These are phyloP conservation scores for Drosophila quadrilineata DNA, from an alignment of 1,140 invertebrate species.

Conservation along the genomic window DNA sequence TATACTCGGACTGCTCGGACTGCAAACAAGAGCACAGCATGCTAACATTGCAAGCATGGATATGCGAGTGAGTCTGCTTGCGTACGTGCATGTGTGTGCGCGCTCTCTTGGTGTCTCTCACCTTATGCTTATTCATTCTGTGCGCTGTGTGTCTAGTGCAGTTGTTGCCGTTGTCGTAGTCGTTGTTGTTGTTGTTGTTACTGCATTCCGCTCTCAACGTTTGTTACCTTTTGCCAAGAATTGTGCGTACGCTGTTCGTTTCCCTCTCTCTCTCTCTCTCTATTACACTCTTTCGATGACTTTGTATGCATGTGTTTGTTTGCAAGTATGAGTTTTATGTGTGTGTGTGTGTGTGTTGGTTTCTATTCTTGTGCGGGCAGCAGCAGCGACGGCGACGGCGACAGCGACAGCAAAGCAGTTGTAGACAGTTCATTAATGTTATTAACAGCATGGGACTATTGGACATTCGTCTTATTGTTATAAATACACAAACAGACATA, in stretches of 20 bases:
- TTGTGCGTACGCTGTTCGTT: constrained; percentile 48
- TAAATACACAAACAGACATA: too few relatives aligned
- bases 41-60: constrained; percentile 14
- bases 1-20: too few relatives aligned
- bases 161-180: constrained; percentile 10
- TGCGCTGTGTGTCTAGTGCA: background rate
- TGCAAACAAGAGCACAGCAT: constrained; percentile 26
- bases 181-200: constrained; percentile 39
- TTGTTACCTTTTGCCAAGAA: constrained; percentile 66
- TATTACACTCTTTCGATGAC: too few relatives aligned
- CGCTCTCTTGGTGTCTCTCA: background rate
- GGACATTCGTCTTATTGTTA: constrained; percentile 6
- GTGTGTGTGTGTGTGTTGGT: constrained; percentile 19
- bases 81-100: background rate
- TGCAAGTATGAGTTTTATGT: constrained; percentile 1
- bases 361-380: constrained; percentile 70
- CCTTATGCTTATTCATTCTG: constrained; percentile 2
- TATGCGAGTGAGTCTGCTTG: too few relatives aligned
- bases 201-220: constrained; percentile 53
- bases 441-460: constrained; percentile 51
- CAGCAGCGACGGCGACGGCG: constrained; percentile 22
- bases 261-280: background rate
- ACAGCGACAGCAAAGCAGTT: constrained; percentile 25
- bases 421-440: constrained; percentile 77
- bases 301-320: background rate